These are phyloP conservation scores for Tribolium castaneum DNA, from an alignment of 1,140 invertebrate species.

Conservation along the genomic window DNA sequence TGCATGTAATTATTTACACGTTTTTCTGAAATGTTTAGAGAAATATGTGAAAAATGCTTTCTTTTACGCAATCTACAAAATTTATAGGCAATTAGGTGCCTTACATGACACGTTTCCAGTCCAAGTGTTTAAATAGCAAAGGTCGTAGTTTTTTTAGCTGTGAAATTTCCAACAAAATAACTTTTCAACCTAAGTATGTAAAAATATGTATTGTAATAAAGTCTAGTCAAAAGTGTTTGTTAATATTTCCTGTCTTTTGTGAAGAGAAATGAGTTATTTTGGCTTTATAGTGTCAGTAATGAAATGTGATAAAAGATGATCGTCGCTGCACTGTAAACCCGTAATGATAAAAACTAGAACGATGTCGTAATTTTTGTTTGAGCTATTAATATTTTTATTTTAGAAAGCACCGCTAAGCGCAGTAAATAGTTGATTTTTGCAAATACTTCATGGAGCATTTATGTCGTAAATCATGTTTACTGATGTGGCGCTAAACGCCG, in stretches of 20 bases:
- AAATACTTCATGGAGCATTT: neutral
- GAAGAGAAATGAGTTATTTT: neutral
- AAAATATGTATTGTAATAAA: no score
- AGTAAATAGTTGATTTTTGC: neutral
- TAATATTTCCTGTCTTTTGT: no score
- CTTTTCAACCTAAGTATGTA: no score
- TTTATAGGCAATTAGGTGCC: neutral
- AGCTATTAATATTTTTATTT: neutral
- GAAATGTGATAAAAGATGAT: neutral
- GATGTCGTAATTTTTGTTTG: neutral
- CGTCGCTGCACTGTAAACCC: neutral
- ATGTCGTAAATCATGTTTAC: neutral
- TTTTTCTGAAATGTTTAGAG: neutral
- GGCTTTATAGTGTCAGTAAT: neutral
- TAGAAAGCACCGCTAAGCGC: neutral
- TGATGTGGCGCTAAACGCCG: neutral
- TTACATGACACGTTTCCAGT: neutral
- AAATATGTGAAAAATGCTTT: neutral
- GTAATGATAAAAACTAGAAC: neutral
- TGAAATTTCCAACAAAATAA: no score
- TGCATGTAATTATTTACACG: conserved; percentile 16
- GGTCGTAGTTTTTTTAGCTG: neutral
- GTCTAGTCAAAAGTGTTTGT: no score
- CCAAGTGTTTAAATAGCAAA: neutral
- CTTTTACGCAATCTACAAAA: neutral